Conservation (phyloP, 2,113 vertebrate species). For the Hoplias malabaricus region DNA sequence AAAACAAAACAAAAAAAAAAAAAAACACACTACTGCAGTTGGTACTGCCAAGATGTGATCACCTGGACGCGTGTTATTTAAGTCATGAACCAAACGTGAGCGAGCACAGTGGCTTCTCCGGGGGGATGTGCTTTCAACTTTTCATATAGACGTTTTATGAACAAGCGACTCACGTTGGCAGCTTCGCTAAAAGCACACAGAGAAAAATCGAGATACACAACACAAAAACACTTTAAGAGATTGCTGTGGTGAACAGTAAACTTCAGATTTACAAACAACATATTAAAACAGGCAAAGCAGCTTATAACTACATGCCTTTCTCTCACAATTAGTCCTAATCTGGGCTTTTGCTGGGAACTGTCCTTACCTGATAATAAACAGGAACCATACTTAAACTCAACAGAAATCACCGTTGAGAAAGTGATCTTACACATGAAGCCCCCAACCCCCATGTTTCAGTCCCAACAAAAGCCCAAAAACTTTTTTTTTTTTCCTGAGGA, state of each 20-base stretch:
- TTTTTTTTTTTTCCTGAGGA: neutral
- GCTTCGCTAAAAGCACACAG: slow-evolving; percentile 99
- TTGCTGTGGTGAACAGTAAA: slow-evolving; percentile 90
- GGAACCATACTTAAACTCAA: slow-evolving; percentile 67
- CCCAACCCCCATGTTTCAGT: slow-evolving; percentile 12
- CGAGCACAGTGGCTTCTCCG: slow-evolving; percentile 99
- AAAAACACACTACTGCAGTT: slow-evolving; percentile 91
- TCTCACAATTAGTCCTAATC: neutral
- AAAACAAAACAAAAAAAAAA: slow-evolving; percentile 56
- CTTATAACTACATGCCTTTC: slow-evolving; percentile 59
- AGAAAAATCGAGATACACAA: slow-evolving; percentile 99
- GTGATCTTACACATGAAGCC: neutral
- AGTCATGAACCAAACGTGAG: slow-evolving; percentile 99
- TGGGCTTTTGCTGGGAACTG: slow-evolving; percentile 56
- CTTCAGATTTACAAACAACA: slow-evolving; percentile 52
- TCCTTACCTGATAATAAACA: slow-evolving; percentile 47
- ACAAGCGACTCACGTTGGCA: slow-evolving; percentile 99
- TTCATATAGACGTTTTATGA: slow-evolving; percentile 99
- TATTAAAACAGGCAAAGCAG: neutral
- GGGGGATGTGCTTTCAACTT: slow-evolving; percentile 98
- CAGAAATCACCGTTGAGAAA: slow-evolving; percentile 79
- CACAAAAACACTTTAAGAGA: slow-evolving; percentile 91
- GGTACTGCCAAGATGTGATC: slow-evolving; percentile 99
- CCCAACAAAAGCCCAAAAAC: slow-evolving; percentile 40
- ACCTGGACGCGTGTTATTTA: slow-evolving; percentile 99